Evolutionary conservation across 1,140 invertebrate species (phyloP), one percentile per base, ranked within the genome.

Genomic region (Sipha flava): DNA sequence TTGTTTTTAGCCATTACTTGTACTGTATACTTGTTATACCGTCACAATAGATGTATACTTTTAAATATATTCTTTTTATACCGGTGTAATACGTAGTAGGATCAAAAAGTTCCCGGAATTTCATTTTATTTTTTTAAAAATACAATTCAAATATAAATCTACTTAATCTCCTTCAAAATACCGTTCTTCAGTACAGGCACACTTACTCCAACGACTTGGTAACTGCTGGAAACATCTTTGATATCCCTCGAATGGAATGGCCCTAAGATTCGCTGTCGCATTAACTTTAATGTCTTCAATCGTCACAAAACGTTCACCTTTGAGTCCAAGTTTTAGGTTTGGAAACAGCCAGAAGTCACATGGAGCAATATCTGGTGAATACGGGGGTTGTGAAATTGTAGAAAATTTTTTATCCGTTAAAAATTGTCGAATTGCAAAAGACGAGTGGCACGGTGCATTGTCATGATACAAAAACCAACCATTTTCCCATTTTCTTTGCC

Each of bases 331-430:
- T 26, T 12, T 54, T 54, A 23, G 52, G 10, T 54, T 54, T 26
- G 23, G 52, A 54, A 23, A 54, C 52, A 54, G 52, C 52, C 52
- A 54, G 7, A 26, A 54, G 21, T 54, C 52, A 54, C n/a, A 26
- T 54, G 23, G 82, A 52, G 81, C 81, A 79, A 85, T 80, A 79
- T 84, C 82, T 43, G 83, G 82, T n/a, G 81, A 83, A 81, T 85
- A 84, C 5, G 82, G 83, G 79, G 82, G 70, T 40, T 84, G 84
- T 5, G 45, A 79, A 37, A 79, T 18, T 57, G 73, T 84, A 37
- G 66, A 80, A 7, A 34, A 80, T 45, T 80, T 81, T 82, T 18
- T 34, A 80, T 82, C 82, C 16, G 77, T 77, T 57, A 83, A 80
- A 82, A 82, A 83, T 34, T 79, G 45, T 16, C 59, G 59, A 21